These are phyloP conservation scores for Gastracanthus pulcherrimus DNA, from an alignment of 2,888 invertebrate species.

Conservation along the genomic window DNA sequence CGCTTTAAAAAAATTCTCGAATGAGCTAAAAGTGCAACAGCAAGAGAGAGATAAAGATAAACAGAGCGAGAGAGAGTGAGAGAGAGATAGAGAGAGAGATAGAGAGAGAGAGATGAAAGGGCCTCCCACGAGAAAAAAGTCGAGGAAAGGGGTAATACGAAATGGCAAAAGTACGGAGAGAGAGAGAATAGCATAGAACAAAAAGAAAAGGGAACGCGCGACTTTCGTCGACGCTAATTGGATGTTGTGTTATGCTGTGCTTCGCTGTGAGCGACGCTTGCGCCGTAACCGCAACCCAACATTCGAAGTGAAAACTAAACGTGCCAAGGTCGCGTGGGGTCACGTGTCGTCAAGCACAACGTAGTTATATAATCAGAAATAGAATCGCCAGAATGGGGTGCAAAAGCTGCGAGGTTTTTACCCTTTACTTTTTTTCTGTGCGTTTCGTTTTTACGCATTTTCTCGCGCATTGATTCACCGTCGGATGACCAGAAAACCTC, in stretches of 20 bases:
- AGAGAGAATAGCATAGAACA: not conserved
- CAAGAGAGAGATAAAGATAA: not conserved
- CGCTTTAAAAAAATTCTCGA: too few species aligned
- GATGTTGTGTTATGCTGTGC: conserved; percentile 9
- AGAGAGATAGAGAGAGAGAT: not conserved
- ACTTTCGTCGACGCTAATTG: conserved; percentile 47
- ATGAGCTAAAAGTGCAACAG: too few species aligned
- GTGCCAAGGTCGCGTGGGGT: conserved; percentile 24
- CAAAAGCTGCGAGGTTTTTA: not conserved
- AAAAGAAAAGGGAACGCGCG: not conserved
- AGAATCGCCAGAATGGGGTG: not conserved
- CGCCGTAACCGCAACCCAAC: not conserved
- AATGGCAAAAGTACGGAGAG: too few species aligned
- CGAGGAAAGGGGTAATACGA: not conserved
- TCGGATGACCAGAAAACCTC: conserved; percentile 30
- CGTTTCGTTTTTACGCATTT: conserved; percentile 44
- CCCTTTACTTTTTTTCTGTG: not conserved
- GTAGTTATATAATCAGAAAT: not conserved
- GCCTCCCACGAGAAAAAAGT: not conserved
- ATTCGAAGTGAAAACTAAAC: conserved; percentile 22
- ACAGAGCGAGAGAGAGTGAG: not conserved
- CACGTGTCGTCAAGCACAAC: not conserved
- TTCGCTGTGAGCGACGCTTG: too few species aligned
- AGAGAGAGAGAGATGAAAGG: not conserved
- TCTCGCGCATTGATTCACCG: conserved; percentile 29